Base-by-base conservation (phyloP, 1,140 invertebrate genomes). In the Bombyx mandarina region DNA sequence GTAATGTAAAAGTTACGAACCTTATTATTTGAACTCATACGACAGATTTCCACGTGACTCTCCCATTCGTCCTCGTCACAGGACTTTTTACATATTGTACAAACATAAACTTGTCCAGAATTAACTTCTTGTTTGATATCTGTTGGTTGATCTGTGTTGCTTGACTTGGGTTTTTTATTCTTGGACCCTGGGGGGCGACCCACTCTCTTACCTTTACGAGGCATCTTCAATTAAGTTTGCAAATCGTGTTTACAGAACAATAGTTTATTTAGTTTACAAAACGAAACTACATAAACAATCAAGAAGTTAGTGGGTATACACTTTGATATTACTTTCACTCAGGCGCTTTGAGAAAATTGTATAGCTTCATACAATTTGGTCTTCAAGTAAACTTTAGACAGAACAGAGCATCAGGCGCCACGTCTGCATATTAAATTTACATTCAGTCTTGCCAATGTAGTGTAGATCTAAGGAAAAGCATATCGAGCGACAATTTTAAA, bases 281-380 rank as follows among this genome's bases (percentile, higher is more conserved):
- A 56, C 48, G 49, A 51, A 60, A 63, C 65, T 67, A 63, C 61
- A 35, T 35, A 35, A 35, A 35, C 26, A 35, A 35, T 35, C 4
- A 35, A 35, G 26, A 35, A 35, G 26, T 35, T 35, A 35, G 26
- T 35, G 56, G 54, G 54, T 61, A 72, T 54, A 71, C 71, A 75
- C 60, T 77, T 82, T 82, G 78, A 80, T 82, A 82, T 79, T 80
- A 73, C 75, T 79, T 85, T 82, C 79, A 81, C 77, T 69, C 79
- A 84, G 81, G 81, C 81, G 81, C 77, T 75, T 47, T 51, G 57
- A 64, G 59, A 35, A 22, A 48, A 54, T 45, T 54, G 45, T 54
- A 54, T 44, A 44, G n/a, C 44, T 22, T 43, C 43, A 45, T 9
- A 35, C 26, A 35, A 35, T 35, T 35, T 35, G 26, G 4, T 35